These are phyloP conservation scores for Sparus aurata DNA, from an alignment of 2,797 vertebrate species.

Conservation along the genomic window DNA sequence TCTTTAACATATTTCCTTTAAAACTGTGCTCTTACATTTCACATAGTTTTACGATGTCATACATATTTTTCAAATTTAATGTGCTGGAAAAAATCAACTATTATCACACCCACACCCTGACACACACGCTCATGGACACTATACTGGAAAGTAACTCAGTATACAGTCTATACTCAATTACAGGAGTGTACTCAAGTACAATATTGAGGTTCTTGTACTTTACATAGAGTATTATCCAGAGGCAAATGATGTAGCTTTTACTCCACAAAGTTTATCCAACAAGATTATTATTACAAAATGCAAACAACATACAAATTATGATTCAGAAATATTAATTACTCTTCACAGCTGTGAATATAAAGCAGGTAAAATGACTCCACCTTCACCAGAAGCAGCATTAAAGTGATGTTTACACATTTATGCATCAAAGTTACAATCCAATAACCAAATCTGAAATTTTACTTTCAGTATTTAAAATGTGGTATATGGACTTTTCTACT, in stretches of 20 bases:
- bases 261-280: too few relatives aligned
- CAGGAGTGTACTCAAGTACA: too few relatives aligned
- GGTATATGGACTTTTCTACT: too few relatives aligned
- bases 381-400: not conserved
- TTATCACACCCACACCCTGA: not conserved
- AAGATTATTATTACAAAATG: not conserved
- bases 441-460: not conserved
- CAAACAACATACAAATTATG: not conserved
- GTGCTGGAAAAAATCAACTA: not conserved
- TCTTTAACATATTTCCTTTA: not conserved
- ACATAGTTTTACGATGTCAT: not conserved
- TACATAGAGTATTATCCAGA: not conserved
- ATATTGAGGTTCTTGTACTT: not conserved
- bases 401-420: not conserved
- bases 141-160: not conserved
- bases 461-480: not conserved
- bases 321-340: not conserved
- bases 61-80: not conserved
- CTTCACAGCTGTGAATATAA: not conserved
- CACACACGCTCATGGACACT: not conserved
- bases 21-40: not conserved
- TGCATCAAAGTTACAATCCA: not conserved
- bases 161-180: not conserved
- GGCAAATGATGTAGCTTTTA: too few relatives aligned
- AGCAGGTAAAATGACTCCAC: not conserved